These are phyloP conservation scores for Drosophila subobscura DNA, from an alignment of 1,140 invertebrate species.

Conservation along the genomic window DNA sequence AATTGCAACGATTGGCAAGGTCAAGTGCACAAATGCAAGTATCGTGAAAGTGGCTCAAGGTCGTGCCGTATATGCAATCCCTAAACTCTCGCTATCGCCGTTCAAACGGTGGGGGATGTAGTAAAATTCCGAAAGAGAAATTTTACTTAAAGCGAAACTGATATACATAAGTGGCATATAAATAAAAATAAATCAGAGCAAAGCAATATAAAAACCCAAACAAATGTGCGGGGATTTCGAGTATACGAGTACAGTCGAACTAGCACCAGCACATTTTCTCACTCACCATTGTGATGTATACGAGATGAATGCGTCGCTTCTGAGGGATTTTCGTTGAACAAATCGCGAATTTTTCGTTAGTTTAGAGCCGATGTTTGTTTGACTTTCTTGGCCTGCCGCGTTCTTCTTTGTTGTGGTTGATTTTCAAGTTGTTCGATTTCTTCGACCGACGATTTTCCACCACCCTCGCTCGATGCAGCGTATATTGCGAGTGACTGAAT, in stretches of 20 bases:
- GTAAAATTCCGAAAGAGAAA: background rate
- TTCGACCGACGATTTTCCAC: constrained; percentile 51
- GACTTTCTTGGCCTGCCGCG: constrained; percentile 12
- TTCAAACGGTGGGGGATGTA: background rate
- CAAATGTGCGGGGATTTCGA: constrained; percentile 9
- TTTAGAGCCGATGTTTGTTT: constrained; percentile 34
- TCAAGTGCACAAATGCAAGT: constrained; percentile 32
- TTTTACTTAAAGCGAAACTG: constrained; percentile 43
- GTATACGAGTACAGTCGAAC: background rate
- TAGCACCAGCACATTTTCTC: constrained; percentile 8
- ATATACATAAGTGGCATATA: constrained; percentile 34
- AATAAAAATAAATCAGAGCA: constrained; percentile 57
- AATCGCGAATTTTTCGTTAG: constrained; percentile 55
- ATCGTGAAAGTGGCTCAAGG: constrained; percentile 44
- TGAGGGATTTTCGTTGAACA: constrained; percentile 47
- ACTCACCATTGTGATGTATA: constrained; percentile 78
- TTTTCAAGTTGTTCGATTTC: constrained; percentile 22
- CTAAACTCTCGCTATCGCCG: background rate
- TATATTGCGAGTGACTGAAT: constrained; percentile 69
- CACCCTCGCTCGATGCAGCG: constrained; percentile 55
- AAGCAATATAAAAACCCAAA: constrained; percentile 21
- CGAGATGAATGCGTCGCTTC: constrained; percentile 58
- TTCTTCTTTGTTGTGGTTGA: constrained; percentile 21
- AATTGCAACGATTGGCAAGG: constrained; percentile 28
- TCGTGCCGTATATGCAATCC: constrained; percentile 5